Percentiles rank a stretch among this genome's conserved stretches.
These are phyloP conservation scores for Lepus europaeus DNA, from an alignment of 2,113 vertebrate genomes.

Conservation along the genomic window DNA sequence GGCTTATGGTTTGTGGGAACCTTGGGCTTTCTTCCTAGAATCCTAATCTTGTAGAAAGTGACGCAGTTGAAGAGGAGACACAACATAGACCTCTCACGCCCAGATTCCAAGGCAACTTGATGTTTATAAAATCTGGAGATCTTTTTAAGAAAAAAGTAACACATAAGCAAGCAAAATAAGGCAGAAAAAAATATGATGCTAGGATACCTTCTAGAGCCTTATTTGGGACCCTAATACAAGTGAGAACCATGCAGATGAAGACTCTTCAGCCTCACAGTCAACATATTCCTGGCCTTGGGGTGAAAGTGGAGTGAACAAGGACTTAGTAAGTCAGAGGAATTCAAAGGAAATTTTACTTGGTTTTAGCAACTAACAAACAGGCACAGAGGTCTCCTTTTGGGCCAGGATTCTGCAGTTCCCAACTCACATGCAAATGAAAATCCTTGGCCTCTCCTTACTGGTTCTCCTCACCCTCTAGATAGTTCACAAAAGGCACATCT, in stretches of 20 bases:
- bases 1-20: neutral
- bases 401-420: neutral
- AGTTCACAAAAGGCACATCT: neutral
- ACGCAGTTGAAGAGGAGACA: neutral
- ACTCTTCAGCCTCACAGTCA: neutral
- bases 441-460: neutral
- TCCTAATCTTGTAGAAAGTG: neutral
- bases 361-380: neutral
- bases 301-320: neutral
- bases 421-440: accelerated
- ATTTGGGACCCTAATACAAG: neutral
- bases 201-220: neutral
- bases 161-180: neutral
- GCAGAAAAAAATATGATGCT: neutral
- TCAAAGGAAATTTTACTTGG: neutral
- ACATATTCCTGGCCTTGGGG: neutral
- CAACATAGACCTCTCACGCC: neutral
- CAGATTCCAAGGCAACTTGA: neutral
- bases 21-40: neutral
- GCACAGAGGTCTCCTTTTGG: neutral
- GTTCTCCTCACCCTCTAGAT: neutral
- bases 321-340: neutral
- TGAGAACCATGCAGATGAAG: neutral
- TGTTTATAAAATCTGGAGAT: neutral
- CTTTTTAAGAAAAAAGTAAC: neutral